Evolutionary conservation across 35 echinoderm and acorn worm species (phyloP), one percentile per base, ranked within the genome.

Genomic region (Eucidaris tribuloides): DNA sequence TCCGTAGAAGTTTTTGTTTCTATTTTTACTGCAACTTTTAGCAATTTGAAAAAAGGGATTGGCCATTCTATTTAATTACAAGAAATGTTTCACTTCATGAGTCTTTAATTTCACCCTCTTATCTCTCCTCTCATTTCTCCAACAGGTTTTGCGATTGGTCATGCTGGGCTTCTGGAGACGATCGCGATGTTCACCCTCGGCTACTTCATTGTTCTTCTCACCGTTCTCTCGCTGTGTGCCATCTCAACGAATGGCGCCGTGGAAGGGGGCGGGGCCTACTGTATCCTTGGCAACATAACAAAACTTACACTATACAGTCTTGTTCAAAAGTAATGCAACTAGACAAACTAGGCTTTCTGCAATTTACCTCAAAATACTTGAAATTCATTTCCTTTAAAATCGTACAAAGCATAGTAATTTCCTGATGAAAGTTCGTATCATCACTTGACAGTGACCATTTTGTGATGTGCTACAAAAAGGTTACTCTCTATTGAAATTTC

Each of bases 211-310:
- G 90, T 93, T 57, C 31, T 87, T 1, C 90, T 99, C 17, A 99
- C 96, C 0, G 81, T 92, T 22, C 62, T 99, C 3, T 99, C 96
- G 32, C 83, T 99, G 19, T 93, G 90, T 65, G 96, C 96, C 25
- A 88, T 99, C 33, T 99, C 96, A 46, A 99, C 96, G 7, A 99
- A 99, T 87, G 96, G 96, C 36, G 96, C 96, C 14, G 89, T 99
- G 11, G 87, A 99, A 87, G 96, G 96, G 80, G 96, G 96, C n/a
- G 96, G 96, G 77, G 96, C 96, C 27, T 99, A 99, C 77, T 99
- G 96, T 99, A 99, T 99, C 96, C 96, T 97, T 93, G 40, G 15
- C 46, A 20, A 3, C 32, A 81, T n/a, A 52, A 52, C n/a, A 40
- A 74, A 74, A 41, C 44, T n/a, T n/a, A n/a, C n/a, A n/a, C n/a